Conservation (phyloP, 2,888 invertebrate species). For the Lamellibrachia columna region DNA sequence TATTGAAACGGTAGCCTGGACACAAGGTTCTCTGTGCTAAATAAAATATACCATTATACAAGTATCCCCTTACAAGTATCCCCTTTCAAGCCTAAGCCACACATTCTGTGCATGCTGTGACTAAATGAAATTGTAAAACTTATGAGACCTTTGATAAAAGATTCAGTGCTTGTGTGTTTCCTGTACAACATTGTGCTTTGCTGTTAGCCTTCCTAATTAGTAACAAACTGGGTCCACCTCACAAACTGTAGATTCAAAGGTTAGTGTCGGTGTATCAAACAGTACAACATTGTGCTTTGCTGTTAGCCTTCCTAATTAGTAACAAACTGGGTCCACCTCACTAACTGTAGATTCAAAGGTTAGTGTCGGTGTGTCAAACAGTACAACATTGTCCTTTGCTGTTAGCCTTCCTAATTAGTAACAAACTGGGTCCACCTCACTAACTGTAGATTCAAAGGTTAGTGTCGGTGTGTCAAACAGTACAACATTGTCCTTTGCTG, state of each 20-base stretch:
- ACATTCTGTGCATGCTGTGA: background rate
- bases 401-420: too few relatives aligned
- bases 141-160: background rate
- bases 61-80: background rate
- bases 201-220: background rate
- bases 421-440: too few relatives aligned
- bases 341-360: too few relatives aligned
- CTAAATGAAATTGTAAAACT: background rate
- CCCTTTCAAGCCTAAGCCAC: background rate
- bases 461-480: too few relatives aligned
- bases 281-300: too few relatives aligned
- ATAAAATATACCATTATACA: background rate
- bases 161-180: background rate
- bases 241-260: background rate
- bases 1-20: too few relatives aligned
- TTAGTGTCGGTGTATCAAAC: too few relatives aligned
- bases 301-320: too few relatives aligned
- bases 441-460: too few relatives aligned
- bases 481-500: too few relatives aligned
- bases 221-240: background rate
- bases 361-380: too few relatives aligned
- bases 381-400: too few relatives aligned
- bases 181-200: background rate
- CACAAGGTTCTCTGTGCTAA: background rate
- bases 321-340: background rate